phyloP scores from a whole-genome alignment of 2,888 invertebrate species.

The Noctuana brunneofusca region DNA sequence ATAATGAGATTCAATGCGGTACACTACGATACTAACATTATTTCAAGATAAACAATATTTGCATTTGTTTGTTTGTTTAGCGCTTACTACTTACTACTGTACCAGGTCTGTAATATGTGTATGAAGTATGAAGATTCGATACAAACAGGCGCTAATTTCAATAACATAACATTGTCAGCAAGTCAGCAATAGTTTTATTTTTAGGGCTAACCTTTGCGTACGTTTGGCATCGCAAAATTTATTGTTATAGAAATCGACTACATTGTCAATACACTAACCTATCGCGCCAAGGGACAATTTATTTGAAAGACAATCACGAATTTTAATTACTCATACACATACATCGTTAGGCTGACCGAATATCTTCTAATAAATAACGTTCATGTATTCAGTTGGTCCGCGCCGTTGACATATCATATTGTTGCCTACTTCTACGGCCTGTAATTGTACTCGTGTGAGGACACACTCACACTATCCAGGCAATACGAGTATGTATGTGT shows the following conservation, averaged over 20 bases:
- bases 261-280: neutral
- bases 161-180: constrained; percentile 6
- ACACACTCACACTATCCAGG: constrained; percentile 43
- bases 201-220: constrained; percentile 30
- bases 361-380: constrained; percentile 25
- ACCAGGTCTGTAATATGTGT: constrained; percentile 1
- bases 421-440: constrained; percentile 56
- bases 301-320: constrained; percentile 31
- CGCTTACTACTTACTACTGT: constrained; percentile 7
- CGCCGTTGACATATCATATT: constrained; percentile 47
- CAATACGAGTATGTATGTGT: constrained; percentile 26
- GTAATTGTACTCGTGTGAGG: constrained; percentile 56
- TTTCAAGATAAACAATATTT: neutral
- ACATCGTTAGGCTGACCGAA: constrained; percentile 66
- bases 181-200: constrained; percentile 32
- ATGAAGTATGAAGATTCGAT: neutral
- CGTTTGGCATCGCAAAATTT: constrained; percentile 25
- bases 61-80: neutral
- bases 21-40: constrained; percentile 1
- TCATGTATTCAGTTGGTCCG: constrained; percentile 49
- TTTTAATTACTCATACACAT: constrained; percentile 16
- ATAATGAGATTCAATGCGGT: neutral
- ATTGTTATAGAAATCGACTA: neutral
- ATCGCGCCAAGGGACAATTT: constrained; percentile 10
- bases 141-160: neutral